Evolutionary conservation across 1,140 invertebrate species (phyloP), one percentile per base, ranked within the genome.

Genomic region (Drosophila lini): DNA sequence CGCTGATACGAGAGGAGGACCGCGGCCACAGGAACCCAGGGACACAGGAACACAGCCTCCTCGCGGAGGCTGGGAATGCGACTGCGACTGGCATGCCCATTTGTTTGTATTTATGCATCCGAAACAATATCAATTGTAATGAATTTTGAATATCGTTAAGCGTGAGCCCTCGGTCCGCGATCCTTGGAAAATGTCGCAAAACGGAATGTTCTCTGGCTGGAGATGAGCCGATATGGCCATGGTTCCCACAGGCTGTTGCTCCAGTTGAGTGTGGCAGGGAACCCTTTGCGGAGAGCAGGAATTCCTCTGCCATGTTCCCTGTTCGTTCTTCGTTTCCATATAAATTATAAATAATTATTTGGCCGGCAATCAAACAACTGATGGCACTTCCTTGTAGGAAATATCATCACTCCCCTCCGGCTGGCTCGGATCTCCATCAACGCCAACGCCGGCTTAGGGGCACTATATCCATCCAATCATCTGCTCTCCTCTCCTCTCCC

Each of bases 101-200:
- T 89, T 84, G 85, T 89, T 89, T 90, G 80, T 89, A 89, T 90
- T 90, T 91, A 91, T 91, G 82, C 82, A 91, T 91, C 80, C 90
- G 84, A 81, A 88, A 91, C 90, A 91, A 91, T 90, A 91, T 91
- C 90, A 91, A 91, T 91, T 91, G 90, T 91, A 91, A 91, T 91
- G 90, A 91, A 91, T 91, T 91, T 91, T 91, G 90, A 91, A 91
- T 91, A 86, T 90, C 90, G 90, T 91, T 91, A 80, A 91, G 85
- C 82, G 78, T 81, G 85, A 79, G 69, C 34, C 42, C 60, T 58
- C 56, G 53, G 47, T 57, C 16, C 22, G 42, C 40, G 56, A 52
- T 63, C 41, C 41, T 45, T 75, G 62, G 60, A 79, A 86, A 86
- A 83, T 89, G 80, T 89, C 77, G 83, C 83, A 83, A 84, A 80